Evolutionary conservation across 2,113 vertebrate genomes (phyloP).

Genomic region (Alethe diademata): DNA sequence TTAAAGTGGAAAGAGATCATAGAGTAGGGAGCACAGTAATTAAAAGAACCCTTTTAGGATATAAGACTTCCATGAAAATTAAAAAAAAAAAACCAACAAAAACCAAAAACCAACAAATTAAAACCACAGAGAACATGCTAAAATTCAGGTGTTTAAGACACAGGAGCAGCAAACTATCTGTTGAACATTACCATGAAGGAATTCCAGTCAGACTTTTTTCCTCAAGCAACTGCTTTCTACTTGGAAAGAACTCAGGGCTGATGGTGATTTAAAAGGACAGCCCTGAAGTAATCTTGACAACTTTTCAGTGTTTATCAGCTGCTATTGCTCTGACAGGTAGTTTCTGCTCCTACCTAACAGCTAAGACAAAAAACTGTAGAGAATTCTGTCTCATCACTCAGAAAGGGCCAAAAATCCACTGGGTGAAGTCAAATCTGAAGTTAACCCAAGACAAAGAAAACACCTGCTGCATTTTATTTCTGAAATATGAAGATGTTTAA

Average conservation of each 20-base stretch:
- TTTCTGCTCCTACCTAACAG: conserved; percentile 25
- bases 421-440: conserved; percentile 8
- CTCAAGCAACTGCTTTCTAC: conserved; percentile 35
- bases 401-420: not conserved
- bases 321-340: conserved; percentile 39
- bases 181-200: not conserved
- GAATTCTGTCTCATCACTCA: not conserved
- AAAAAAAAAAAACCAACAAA: not conserved
- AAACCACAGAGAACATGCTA: not conserved
- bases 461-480: not conserved
- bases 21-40: not conserved
- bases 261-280: conserved; percentile 51
- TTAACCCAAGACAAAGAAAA: not conserved
- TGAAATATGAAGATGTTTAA: not conserved
- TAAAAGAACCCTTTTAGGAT: not conserved
- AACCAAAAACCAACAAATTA: not conserved
- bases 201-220: conserved; percentile 33
- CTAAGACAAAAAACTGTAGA: conserved; percentile 3
- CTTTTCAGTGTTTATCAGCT: conserved; percentile 13
- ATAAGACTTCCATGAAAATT: not conserved
- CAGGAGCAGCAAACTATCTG: not conserved
- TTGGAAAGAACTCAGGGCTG: conserved; percentile 8
- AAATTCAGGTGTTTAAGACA: not conserved
- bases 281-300: conserved; percentile 50
- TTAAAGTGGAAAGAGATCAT: not conserved